A percentile compares a stretch with the other conserved stretches of the same genome.
phyloP scores from a whole-genome alignment of 2,797 vertebrate species.

The Phataginus tetradactyla region DNA sequence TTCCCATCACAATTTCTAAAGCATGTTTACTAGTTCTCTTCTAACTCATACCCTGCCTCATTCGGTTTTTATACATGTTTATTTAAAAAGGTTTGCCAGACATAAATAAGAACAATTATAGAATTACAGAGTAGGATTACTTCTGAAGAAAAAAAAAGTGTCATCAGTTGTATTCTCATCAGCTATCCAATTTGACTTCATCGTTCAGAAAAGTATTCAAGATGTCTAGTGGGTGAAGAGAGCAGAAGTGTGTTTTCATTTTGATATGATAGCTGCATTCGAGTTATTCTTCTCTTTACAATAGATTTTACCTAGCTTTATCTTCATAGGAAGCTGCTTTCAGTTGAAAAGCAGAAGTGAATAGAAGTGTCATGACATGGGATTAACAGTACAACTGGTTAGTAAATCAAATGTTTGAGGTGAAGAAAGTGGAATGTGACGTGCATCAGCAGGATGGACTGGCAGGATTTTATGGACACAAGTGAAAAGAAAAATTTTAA shows the following conservation, averaged over 20 bases:
- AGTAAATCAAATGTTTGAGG: conserved; percentile 99
- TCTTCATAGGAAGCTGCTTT: conserved; percentile 98
- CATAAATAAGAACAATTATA: conserved; percentile 87
- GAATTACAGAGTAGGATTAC: conserved; percentile 85
- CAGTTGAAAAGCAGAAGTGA: conserved; percentile 97
- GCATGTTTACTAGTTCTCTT: conserved; percentile 73
- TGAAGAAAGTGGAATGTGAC: conserved; percentile 95
- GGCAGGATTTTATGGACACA: conserved; percentile 87
- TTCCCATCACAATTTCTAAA: conserved; percentile 84
- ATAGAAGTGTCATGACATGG: conserved; percentile 99
- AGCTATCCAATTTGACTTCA: conserved; percentile 86
- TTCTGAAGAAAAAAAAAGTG: conserved; percentile 72
- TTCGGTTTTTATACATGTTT: conserved; percentile 82
- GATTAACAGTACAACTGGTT: conserved; percentile 97
- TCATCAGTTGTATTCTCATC: conserved; percentile 82
- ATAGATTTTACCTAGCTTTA: conserved; percentile 99
- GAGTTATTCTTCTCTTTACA: conserved; percentile 93
- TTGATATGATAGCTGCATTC: conserved; percentile 89
- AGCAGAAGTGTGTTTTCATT: conserved; percentile 94
- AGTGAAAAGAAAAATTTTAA: conserved; percentile 78
- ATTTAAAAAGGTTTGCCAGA: conserved; percentile 83
- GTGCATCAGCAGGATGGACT: conserved; percentile 92
- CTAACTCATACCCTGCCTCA: conserved; percentile 82
- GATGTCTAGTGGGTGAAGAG: conserved; percentile 89
- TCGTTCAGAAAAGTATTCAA: conserved; percentile 88